A percentile compares a stretch with the other conserved stretches of the same genome.
Evolutionary conservation across 1,140 invertebrate genomes (phyloP).

Genomic region (Daktulosphaira vitifoliae): DNA sequence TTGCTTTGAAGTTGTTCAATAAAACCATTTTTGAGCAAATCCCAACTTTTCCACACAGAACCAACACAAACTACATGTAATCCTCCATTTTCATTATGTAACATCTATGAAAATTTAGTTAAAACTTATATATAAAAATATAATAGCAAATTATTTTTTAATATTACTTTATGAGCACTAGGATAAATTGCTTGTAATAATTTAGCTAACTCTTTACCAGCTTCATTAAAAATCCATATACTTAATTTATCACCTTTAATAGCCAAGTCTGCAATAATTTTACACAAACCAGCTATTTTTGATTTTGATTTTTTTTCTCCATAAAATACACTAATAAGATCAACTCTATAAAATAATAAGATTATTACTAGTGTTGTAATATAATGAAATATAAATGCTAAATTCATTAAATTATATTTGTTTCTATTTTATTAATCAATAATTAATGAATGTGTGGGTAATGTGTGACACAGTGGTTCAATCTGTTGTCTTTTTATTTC

Average conservation of each 20-base stretch:
- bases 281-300: conserved; percentile 66
- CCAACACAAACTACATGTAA: conserved; percentile 84
- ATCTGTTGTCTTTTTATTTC: too few relatives aligned
- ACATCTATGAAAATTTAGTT: conserved; percentile 41
- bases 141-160: background rate
- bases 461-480: too few relatives aligned
- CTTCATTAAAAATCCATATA: conserved; percentile 62
- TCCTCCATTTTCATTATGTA: conserved; percentile 52
- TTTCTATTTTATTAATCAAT: too few relatives aligned
- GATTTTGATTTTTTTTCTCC: conserved; percentile 69
- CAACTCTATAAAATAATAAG: conserved; percentile 47
- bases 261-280: conserved; percentile 59
- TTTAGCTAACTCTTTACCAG: conserved; percentile 64
- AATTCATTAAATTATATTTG: too few relatives aligned
- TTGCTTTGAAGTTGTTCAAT: conserved; percentile 41
- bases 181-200: conserved; percentile 63
- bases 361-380: too few relatives aligned
- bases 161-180: conserved; percentile 52
- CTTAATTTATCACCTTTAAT: conserved; percentile 63
- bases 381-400: too few relatives aligned
- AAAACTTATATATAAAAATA: background rate
- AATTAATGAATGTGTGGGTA: too few relatives aligned
- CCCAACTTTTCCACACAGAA: conserved; percentile 93
- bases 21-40: conserved; percentile 64
- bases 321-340: conserved; percentile 67